Percentiles rank a stretch among this genome's conserved stretches.
phyloP scores from a whole-genome alignment of 1,140 invertebrate species.

The Hesperophylax magnus region DNA sequence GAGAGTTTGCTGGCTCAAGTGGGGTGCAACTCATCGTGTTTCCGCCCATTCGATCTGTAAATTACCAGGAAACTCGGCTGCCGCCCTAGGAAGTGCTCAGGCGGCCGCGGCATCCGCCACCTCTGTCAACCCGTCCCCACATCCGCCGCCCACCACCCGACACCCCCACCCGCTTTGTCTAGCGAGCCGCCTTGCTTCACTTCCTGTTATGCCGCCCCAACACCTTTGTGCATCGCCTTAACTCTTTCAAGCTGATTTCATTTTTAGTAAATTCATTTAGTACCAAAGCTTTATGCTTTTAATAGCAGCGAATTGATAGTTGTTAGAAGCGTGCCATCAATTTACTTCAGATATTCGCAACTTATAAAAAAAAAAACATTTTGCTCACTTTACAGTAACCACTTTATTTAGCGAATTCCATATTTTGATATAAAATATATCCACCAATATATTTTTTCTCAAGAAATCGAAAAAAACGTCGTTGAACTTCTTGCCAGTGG shows the following conservation, averaged over 20 bases:
- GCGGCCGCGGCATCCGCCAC: slow-evolving; percentile 31
- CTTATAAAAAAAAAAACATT: no score
- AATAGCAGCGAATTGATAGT: no score
- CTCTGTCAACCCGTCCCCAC: slow-evolving; percentile 20
- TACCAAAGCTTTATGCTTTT: no score
- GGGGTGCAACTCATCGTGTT: slow-evolving; percentile 27
- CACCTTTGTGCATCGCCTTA: slow-evolving; percentile 23
- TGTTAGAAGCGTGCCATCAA: no score
- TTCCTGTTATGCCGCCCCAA: slow-evolving; percentile 14
- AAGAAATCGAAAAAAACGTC: no score
- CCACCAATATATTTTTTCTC: no score
- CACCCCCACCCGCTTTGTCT: neutral
- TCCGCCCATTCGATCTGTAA: slow-evolving; percentile 44
- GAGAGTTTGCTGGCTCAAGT: neutral
- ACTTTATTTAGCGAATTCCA: no score
- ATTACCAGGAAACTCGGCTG: slow-evolving; percentile 34
- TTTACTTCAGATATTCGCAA: no score
- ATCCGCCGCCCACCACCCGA: neutral
- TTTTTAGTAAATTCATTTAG: neutral
- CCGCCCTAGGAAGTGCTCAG: slow-evolving; percentile 13
- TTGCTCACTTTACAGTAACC: no score
- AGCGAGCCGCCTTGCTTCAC: neutral
- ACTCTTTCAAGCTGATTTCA: neutral
- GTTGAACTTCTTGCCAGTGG: no score
- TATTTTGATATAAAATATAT: no score